Conservation (phyloP, 2,113 vertebrate genomes). For the Psilopsiagon aymara region DNA sequence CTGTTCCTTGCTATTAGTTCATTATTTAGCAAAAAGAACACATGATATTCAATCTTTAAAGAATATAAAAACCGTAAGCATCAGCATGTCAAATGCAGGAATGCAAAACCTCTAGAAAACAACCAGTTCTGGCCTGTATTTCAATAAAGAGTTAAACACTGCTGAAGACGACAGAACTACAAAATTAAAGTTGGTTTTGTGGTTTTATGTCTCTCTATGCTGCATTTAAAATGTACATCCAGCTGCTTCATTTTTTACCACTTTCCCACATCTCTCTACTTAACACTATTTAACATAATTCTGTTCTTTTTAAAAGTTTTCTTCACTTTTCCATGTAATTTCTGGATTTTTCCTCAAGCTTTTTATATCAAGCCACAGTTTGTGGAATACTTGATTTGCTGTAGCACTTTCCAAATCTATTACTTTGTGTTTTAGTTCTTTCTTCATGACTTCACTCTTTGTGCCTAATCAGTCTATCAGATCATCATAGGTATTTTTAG, state of each 20-base stretch:
- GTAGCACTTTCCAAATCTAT: not conserved
- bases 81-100: not conserved
- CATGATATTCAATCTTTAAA: not conserved
- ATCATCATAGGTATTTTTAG: not conserved
- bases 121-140: not conserved
- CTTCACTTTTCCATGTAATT: not conserved
- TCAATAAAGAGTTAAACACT: not conserved
- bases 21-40: not conserved
- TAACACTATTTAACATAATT: not conserved
- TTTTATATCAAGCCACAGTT: not conserved
- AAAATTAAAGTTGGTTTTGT: not conserved
- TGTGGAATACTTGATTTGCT: not conserved
- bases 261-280: not conserved
- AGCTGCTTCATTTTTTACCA: not conserved
- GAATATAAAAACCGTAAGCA: not conserved
- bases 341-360: not conserved
- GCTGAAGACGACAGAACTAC: not conserved
- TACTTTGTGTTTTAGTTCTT: not conserved
- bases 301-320: not conserved
- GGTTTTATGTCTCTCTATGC: not conserved
- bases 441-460: slow-evolving; percentile 12
- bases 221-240: not conserved
- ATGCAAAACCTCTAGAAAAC: not conserved
- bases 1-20: not conserved
- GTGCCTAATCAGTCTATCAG: slow-evolving; percentile 12